Evolutionary conservation across 2,888 invertebrate genomes (phyloP), one percentile per base, ranked within the genome.

Genomic region (Anoncus sp.): DNA sequence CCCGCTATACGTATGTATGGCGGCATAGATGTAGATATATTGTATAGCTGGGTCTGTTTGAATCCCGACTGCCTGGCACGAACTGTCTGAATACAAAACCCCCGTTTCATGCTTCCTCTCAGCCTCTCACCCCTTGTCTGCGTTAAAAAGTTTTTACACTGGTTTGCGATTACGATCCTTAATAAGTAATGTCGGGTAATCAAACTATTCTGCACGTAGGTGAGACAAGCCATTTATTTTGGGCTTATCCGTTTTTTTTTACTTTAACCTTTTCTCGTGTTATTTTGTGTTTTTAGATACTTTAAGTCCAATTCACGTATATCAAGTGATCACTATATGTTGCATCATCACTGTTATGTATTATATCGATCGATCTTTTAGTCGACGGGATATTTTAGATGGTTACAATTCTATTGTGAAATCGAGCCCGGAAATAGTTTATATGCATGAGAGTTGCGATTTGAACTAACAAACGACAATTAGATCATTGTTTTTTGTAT

Each of bases 31-130:
- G 60, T 55, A 63, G 20, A 60, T 49, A 43, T 57, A 75, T 47
- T 69, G 63, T 62, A 57, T 70, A 70, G 70, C 49, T 47, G 35
- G 31, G 57, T 45, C 63, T 63, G 47, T 45, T 69, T 69, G 69
- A 75, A 65, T 65, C 49, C 69, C 47, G 62, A 53, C 74, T 62
- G 67, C 67, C 62, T 70, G 70, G 75, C 69, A 65, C 70, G 63
- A 70, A 63, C 75, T 31, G 27, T 57, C 63, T 59, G 75, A 75
- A 75, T 70, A 65, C 75, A 69, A 65, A 70, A 65, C 62, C 38
- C 53, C n/a, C 31, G 22, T 60, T 62, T 40, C 55, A 62, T 62
- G n/a, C 63, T 70, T 60, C 47, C 45, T 53, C 75, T 40, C 69
- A 40, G 27, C 49, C 57, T 51, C 47, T 5, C 53, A 18, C 24